These are phyloP conservation scores for Diabrotica virgifera DNA, from an alignment of 1,140 invertebrate species.

Conservation along the genomic window DNA sequence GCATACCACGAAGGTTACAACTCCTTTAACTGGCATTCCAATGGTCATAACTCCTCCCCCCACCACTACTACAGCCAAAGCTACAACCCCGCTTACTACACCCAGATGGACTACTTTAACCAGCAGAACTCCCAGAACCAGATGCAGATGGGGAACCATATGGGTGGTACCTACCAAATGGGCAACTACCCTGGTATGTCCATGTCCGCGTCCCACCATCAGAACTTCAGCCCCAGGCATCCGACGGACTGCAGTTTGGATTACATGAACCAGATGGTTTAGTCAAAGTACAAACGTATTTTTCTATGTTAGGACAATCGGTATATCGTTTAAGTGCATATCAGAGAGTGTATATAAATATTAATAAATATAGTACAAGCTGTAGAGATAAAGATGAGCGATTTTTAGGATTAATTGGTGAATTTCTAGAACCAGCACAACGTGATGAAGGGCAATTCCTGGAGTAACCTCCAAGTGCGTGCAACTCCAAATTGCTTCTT, in stretches of 20 bases:
- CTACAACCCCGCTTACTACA: constrained; percentile 53
- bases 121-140: constrained; percentile 33
- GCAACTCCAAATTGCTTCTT: too few relatives aligned
- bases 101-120: constrained; percentile 65
- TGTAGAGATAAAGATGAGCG: too few relatives aligned
- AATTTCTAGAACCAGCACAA: too few relatives aligned
- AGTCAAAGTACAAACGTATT: background rate
- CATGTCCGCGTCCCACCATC: constrained; percentile 23
- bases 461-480: too few relatives aligned
- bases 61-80: constrained; percentile 57
- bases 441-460: too few relatives aligned
- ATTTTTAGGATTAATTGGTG: too few relatives aligned
- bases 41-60: constrained; percentile 48
- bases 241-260: constrained; percentile 36
- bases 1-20: constrained; percentile 45
- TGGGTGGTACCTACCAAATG: constrained; percentile 28
- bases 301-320: background rate
- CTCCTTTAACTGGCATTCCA: constrained; percentile 55
- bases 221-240: constrained; percentile 36
- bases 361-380: too few relatives aligned
- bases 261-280: constrained; percentile 33
- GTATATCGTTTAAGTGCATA: background rate
- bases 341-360: background rate
- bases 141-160: constrained; percentile 32
- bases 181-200: constrained; percentile 30